phyloP scores from a whole-genome alignment of 2,113 vertebrate genomes.

The Tragelaphus imberbis region DNA sequence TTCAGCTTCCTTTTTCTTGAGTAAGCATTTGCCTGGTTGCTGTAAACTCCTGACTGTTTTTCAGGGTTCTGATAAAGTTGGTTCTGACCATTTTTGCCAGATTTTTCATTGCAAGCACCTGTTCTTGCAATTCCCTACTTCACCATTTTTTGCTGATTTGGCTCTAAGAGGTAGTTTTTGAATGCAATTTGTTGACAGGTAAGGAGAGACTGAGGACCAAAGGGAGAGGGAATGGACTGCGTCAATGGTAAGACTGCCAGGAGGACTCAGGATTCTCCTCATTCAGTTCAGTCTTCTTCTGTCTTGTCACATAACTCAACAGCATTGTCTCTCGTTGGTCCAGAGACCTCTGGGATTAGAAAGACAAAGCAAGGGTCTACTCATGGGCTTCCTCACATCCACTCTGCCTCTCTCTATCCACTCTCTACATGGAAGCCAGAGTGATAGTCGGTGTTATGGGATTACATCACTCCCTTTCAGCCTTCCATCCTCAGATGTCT shows the following conservation, averaged over 20 bases:
- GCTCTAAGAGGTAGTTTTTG: background rate
- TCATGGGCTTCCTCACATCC: background rate
- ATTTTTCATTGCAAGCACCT: background rate
- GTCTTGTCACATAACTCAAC: background rate
- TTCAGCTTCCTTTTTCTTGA: background rate
- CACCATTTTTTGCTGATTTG: background rate
- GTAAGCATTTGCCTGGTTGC: background rate
- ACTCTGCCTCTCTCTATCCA: background rate
- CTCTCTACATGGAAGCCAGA: background rate
- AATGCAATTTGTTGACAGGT: background rate
- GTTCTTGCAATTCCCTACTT: background rate
- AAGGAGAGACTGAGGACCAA: background rate
- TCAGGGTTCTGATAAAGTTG: background rate
- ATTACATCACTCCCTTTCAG: background rate
- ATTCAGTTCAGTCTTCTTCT: background rate
- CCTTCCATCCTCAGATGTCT: background rate
- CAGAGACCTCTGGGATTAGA: background rate
- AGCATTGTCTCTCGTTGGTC: background rate
- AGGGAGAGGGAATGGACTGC: background rate
- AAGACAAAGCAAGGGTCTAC: background rate
- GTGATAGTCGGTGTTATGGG: no score
- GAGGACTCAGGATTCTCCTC: background rate
- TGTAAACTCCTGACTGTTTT: background rate
- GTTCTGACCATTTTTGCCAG: background rate
- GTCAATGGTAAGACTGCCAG: background rate